These are phyloP conservation scores for Anableps anableps DNA, from an alignment of 2,797 vertebrate species.

Conservation along the genomic window DNA sequence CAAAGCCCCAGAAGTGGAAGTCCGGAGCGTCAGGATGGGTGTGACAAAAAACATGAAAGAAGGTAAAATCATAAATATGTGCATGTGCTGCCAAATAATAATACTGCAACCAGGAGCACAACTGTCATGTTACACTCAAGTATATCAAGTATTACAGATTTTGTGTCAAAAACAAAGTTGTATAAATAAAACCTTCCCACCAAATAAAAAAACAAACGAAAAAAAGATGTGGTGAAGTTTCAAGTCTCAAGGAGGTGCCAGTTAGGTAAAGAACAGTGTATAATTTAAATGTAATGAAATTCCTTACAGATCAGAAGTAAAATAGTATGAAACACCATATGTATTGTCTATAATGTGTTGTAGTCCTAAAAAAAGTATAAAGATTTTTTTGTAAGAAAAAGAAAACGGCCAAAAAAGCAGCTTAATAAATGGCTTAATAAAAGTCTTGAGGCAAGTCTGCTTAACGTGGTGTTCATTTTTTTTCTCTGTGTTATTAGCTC, in stretches of 20 bases:
- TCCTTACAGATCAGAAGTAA: slow-evolving; percentile 79
- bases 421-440: slow-evolving; percentile 61
- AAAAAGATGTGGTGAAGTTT: slow-evolving; percentile 36
- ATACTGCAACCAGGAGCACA: slow-evolving; percentile 82
- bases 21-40: slow-evolving; percentile 31
- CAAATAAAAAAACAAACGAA: slow-evolving; percentile 57
- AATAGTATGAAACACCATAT: slow-evolving; percentile 80
- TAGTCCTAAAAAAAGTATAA: slow-evolving; percentile 66
- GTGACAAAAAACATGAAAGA: slow-evolving; percentile 34
- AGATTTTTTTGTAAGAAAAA: slow-evolving; percentile 76
- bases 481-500: slow-evolving; percentile 6
- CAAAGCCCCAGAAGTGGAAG: slow-evolving; percentile 13
- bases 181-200: slow-evolving; percentile 58
- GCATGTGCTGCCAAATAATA: slow-evolving; percentile 83
- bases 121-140: slow-evolving; percentile 72
- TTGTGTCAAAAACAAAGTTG: slow-evolving; percentile 65
- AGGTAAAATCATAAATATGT: slow-evolving; percentile 61
- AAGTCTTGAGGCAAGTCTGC: slow-evolving; percentile 52
- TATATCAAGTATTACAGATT: slow-evolving; percentile 73
- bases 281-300: slow-evolving; percentile 89
- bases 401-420: slow-evolving; percentile 69
- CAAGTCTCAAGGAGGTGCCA: slow-evolving; percentile 61
- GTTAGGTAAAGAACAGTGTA: slow-evolving; percentile 81
- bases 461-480: slow-evolving; percentile 65
- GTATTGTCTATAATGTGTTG: slow-evolving; percentile 82